A percentile compares a stretch with the other conserved stretches of the same genome.
phyloP scores from a whole-genome alignment of 2,888 invertebrate species.

The Lasioglossum leucozonium region DNA sequence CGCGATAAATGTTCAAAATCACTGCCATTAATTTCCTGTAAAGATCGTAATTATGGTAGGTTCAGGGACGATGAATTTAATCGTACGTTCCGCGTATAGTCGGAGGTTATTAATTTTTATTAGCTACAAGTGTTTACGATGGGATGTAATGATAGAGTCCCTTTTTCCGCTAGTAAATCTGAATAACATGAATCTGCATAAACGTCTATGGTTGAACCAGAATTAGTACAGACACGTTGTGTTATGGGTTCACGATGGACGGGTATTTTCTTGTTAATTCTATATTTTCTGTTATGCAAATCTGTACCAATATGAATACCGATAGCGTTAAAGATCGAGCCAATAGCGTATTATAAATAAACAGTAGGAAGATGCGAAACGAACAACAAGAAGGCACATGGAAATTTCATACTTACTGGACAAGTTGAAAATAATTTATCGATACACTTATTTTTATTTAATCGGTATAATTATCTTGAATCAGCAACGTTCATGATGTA shows the following conservation, averaged over 20 bases:
- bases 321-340: neutral
- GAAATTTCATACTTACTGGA: neutral
- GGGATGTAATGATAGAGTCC: neutral
- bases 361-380: neutral
- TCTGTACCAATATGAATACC: neutral
- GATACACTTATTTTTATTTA: neutral
- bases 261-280: neutral
- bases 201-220: neutral
- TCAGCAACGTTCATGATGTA: neutral
- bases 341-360: neutral
- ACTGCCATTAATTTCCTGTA: neutral
- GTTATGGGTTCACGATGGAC: neutral
- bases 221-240: neutral
- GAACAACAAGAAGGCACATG: neutral
- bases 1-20: neutral
- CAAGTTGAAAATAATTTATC: no score
- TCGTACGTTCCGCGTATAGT: neutral
- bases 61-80: neutral
- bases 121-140: neutral
- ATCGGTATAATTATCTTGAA: neutral
- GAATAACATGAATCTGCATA: neutral
- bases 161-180: neutral
- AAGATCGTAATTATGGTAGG: neutral
- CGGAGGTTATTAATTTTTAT: neutral
- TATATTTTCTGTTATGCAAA: neutral